Evolutionary conservation across 2,888 invertebrate genomes (phyloP).

Genomic region (Lasioglossum figueresi): DNA sequence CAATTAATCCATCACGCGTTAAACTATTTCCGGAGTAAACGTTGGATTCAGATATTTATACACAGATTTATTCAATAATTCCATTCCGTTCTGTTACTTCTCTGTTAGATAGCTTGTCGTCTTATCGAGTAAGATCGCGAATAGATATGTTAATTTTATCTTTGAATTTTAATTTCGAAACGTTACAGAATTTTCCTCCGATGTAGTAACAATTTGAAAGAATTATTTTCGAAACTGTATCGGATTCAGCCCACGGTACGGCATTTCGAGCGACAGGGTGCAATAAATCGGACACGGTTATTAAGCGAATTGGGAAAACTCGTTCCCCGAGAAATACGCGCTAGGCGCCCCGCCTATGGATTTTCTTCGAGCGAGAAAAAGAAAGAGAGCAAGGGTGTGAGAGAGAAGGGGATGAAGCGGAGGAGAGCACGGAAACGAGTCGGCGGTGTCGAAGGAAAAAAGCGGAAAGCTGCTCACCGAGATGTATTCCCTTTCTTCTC

Average conservation of each 20-base stretch:
- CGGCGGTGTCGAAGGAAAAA: constrained; percentile 56
- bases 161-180: too few species aligned
- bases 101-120: too few species aligned
- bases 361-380: constrained; percentile 30
- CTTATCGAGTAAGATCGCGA: too few species aligned
- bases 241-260: neutral
- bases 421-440: constrained; percentile 50
- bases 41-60: too few species aligned
- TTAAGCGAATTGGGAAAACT: constrained; percentile 59
- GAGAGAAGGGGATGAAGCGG: neutral
- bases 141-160: too few species aligned
- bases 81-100: too few species aligned
- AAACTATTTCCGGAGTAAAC: too few species aligned
- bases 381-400: neutral
- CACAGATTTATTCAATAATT: too few species aligned
- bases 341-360: constrained; percentile 41
- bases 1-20: neutral
- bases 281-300: constrained; percentile 57
- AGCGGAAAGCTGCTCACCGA: constrained; percentile 47
- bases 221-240: neutral
- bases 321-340: constrained; percentile 36
- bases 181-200: too few species aligned
- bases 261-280: constrained; percentile 2
- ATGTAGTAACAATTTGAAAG: neutral
- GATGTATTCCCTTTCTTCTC: constrained; percentile 44